Conservation (phyloP, 2,888 invertebrate species). For the Taenaris catops region DNA sequence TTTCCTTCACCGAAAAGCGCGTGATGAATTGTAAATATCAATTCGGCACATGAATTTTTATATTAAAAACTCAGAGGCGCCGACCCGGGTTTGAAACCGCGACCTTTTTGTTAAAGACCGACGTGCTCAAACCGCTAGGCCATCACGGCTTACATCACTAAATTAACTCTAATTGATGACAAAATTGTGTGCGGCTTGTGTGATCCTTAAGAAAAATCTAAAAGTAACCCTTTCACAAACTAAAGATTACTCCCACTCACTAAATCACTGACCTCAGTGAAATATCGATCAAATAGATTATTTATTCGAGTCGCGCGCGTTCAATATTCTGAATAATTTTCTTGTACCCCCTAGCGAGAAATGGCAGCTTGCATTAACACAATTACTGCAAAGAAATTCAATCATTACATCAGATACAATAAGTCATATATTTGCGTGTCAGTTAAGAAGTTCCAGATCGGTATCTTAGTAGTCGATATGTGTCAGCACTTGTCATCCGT, state of each 20-base stretch:
- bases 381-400: not conserved
- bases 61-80: too few species aligned
- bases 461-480: constrained; percentile 2
- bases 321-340: constrained; percentile 33
- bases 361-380: not conserved
- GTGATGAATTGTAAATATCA: too few species aligned
- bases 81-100: too few species aligned
- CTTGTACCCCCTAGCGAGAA: constrained; percentile 17
- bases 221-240: too few species aligned
- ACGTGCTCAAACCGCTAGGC: too few species aligned
- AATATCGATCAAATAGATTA: constrained; percentile 17
- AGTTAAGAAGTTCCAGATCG: not conserved
- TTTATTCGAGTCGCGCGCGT: constrained; percentile 20
- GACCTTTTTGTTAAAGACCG: too few species aligned
- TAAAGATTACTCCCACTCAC: not conserved
- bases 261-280: constrained; percentile 12
- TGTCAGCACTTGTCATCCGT: constrained; percentile 20
- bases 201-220: too few species aligned
- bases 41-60: too few species aligned
- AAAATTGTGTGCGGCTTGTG: too few species aligned
- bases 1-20: too few species aligned
- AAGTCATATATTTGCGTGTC: not conserved
- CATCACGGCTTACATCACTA: too few species aligned
- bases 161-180: too few species aligned
- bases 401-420: not conserved